Conservation (phyloP, 1,140 invertebrate genomes). For the Acromyrmex echinatior region DNA sequence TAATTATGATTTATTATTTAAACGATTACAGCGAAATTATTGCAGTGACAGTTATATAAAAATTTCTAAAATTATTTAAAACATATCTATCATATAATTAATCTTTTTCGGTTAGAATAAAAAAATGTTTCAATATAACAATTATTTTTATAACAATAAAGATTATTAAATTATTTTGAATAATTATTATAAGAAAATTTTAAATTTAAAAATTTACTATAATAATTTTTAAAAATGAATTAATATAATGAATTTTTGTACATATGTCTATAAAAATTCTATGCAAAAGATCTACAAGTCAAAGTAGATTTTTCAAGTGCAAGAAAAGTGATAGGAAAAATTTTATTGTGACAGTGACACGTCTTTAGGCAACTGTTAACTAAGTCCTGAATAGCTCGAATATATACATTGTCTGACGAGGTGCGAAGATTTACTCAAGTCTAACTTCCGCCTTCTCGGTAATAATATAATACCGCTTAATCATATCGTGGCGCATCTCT, state of each 20-base stretch:
- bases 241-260: neutral
- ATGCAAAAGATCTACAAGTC: neutral
- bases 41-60: neutral
- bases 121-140: neutral
- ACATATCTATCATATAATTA: neutral
- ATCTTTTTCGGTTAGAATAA: neutral
- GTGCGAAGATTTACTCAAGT: conserved; percentile 39
- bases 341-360: conserved; percentile 21
- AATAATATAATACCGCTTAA: conserved; percentile 49
- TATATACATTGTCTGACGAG: conserved; percentile 28
- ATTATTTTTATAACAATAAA: neutral
- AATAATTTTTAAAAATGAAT: neutral
- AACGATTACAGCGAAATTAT: neutral
- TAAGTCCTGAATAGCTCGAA: conserved; percentile 32
- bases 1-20: conserved; percentile 19
- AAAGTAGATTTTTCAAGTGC: neutral
- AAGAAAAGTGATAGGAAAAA: neutral
- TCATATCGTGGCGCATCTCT: conserved; percentile 37
- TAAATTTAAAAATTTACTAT: neutral
- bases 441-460: conserved; percentile 31
- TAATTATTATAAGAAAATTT: neutral
- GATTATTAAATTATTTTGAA: neutral
- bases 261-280: neutral
- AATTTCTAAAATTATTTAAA: neutral
- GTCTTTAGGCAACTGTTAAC: conserved; percentile 25